Percentiles rank a stretch among this genome's conserved stretches.
These are phyloP conservation scores for Drosophila prosaltans DNA, from an alignment of 1,140 invertebrate species.

Conservation along the genomic window DNA sequence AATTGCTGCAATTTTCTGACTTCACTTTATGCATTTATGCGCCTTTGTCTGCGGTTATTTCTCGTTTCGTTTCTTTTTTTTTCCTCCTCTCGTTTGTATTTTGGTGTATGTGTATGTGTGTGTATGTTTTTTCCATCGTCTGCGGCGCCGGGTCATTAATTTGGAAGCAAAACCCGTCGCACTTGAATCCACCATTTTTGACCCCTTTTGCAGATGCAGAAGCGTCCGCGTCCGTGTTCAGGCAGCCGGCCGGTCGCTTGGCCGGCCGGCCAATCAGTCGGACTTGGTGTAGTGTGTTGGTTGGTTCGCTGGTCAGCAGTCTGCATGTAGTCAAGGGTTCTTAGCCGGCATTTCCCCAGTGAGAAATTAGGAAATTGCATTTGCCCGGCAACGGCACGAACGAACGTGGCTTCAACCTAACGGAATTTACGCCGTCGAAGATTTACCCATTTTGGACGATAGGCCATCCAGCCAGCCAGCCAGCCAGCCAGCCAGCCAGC, in stretches of 20 bases:
- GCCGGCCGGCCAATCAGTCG: constrained; percentile 21
- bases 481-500: constrained; percentile 9
- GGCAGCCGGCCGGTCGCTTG: background rate
- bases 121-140: constrained; percentile 33
- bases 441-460: constrained; percentile 35
- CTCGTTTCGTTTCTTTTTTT: constrained; percentile 21
- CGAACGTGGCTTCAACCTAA: constrained; percentile 44
- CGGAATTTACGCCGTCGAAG: constrained; percentile 72
- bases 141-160: constrained; percentile 76
- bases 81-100: constrained; percentile 22
- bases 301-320: constrained; percentile 29
- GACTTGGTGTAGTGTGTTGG: constrained; percentile 15
- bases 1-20: constrained; percentile 69
- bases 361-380: constrained; percentile 83
- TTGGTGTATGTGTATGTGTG: background rate
- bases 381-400: constrained; percentile 46
- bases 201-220: constrained; percentile 4
- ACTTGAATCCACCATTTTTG: constrained; percentile 40
- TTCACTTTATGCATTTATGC: constrained; percentile 77
- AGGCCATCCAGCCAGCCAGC: constrained; percentile 11
- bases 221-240: too few species aligned
- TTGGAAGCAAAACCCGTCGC: constrained; percentile 54
- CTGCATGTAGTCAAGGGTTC: constrained; percentile 37
- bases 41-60: constrained; percentile 73
- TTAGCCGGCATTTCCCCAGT: constrained; percentile 74